Evolutionary conservation across 2,113 vertebrate genomes (phyloP).

Genomic region (Petaurus breviceps): DNA sequence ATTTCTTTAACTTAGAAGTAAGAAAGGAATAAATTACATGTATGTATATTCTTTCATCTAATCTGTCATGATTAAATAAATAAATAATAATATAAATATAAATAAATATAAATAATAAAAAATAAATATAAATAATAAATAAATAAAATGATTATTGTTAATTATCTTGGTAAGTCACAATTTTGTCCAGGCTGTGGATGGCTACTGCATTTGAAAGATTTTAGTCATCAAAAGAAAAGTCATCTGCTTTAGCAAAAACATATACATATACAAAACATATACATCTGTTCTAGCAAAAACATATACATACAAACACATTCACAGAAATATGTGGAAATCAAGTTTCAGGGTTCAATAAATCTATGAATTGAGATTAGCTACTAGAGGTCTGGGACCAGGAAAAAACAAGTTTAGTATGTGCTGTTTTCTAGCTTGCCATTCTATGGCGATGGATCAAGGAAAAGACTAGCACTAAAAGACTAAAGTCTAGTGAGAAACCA

Average conservation of each 20-base stretch:
- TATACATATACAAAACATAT: not conserved
- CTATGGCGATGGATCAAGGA: not conserved
- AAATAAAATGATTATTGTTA: not conserved
- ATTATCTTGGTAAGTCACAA: not conserved
- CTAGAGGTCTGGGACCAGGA: not conserved
- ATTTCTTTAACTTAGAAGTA: not conserved
- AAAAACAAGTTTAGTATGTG: not conserved
- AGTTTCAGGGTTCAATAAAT: not conserved
- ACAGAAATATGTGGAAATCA: not conserved
- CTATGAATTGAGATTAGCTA: not conserved
- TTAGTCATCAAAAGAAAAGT: not conserved
- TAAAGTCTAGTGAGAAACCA: not conserved
- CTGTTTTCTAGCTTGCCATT: not conserved
- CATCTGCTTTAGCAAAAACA: not conserved
- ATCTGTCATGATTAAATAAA: not conserved
- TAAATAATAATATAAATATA: too few relatives aligned
- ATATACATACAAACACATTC: not conserved
- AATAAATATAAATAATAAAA: too few relatives aligned
- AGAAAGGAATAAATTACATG: not conserved
- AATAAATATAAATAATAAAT: too few relatives aligned
- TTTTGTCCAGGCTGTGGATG: not conserved
- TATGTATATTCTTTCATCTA: not conserved
- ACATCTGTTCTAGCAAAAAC: not conserved
- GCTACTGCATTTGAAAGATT: not conserved
- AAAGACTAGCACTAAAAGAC: not conserved